phyloP scores from a whole-genome alignment of 1,140 invertebrate genomes.

The Panagrolaimus sp. region DNA sequence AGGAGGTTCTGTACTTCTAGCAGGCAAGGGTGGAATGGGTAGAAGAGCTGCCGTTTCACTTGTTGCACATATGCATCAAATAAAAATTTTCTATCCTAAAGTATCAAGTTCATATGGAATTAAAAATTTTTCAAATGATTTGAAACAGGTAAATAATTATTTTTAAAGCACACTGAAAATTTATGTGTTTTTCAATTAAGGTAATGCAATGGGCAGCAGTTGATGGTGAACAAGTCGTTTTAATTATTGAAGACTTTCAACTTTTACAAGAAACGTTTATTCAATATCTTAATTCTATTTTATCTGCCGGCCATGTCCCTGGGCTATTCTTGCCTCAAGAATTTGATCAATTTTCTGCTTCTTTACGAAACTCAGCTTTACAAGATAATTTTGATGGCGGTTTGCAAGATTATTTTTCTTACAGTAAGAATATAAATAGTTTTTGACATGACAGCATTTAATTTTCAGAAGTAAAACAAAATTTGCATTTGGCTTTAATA shows the following conservation, averaged over 20 bases:
- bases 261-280: conserved; percentile 66
- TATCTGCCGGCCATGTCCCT: conserved; percentile 71
- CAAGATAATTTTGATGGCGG: conserved; percentile 70
- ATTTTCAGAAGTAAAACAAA: conserved; percentile 70
- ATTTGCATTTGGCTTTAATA: conserved; percentile 77
- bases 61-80: conserved; percentile 69
- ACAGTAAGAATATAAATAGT: conserved; percentile 66
- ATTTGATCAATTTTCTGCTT: conserved; percentile 69
- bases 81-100: conserved; percentile 67
- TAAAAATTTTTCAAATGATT: conserved; percentile 67
- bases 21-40: conserved; percentile 72
- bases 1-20: conserved; percentile 69
- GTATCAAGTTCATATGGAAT: conserved; percentile 64
- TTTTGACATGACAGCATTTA: conserved; percentile 9
- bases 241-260: conserved; percentile 80
- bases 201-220: conserved; percentile 71
- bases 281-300: conserved; percentile 65
- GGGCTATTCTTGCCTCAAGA: conserved; percentile 76
- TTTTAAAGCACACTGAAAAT: conserved; percentile 1
- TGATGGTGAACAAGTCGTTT: conserved; percentile 71
- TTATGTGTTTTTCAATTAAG: no score
- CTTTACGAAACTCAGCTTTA: conserved; percentile 68
- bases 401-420: conserved; percentile 68
- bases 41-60: conserved; percentile 70
- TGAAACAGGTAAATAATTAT: conserved; percentile 62